These are phyloP conservation scores for Apamea anceps DNA, from an alignment of 2,888 invertebrate species.

Conservation along the genomic window DNA sequence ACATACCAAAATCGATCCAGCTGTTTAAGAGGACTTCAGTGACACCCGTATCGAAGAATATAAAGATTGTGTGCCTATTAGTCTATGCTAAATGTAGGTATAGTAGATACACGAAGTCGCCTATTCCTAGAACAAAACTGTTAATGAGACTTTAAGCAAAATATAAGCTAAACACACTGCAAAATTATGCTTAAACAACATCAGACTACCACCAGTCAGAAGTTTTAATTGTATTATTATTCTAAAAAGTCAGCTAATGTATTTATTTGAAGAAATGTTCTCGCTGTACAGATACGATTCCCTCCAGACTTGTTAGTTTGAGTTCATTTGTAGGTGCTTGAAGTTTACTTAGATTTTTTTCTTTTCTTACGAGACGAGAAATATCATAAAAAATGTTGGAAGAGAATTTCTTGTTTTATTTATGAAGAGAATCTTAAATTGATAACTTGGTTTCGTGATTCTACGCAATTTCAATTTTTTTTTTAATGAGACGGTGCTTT, in stretches of 20 bases:
- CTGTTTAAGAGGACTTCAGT: no score
- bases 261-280: conserved; percentile 54
- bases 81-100: no score
- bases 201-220: conserved; percentile 26
- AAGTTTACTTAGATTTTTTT: conserved; percentile 30
- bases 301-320: conserved; percentile 40
- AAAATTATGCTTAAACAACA: conserved; percentile 20
- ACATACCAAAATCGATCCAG: no score
- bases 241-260: conserved; percentile 28
- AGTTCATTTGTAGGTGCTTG: conserved; percentile 42
- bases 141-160: background rate
- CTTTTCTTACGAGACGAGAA: conserved; percentile 14
- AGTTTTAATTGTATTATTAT: conserved; percentile 50
- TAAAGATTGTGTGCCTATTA: no score
- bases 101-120: background rate
- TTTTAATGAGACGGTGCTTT: background rate
- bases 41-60: no score
- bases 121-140: background rate
- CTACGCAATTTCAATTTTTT: background rate
- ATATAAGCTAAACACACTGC: background rate
- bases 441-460: conserved; percentile 25
- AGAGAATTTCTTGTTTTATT: conserved; percentile 9
- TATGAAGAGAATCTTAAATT: background rate
- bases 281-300: conserved; percentile 24
- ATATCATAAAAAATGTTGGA: conserved; percentile 8